Percentiles rank a stretch among this genome's conserved stretches.
Evolutionary conservation across 2,888 invertebrate species (phyloP).

Genomic region (Caenorhabditis sp.): DNA sequence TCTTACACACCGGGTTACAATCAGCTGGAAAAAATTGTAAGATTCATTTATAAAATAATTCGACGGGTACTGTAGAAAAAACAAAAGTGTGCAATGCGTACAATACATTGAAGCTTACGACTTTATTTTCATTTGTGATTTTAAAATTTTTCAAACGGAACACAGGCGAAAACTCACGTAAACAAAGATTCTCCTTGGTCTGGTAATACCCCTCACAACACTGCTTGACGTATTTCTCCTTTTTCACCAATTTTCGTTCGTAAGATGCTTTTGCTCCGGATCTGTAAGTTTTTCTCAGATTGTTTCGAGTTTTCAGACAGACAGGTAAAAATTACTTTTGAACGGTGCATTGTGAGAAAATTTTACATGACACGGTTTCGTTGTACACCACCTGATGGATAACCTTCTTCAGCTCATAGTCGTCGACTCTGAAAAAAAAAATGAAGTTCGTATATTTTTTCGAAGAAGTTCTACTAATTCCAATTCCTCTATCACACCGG

Average conservation of each 20-base stretch:
- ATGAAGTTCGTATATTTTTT: neutral
- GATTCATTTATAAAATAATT: neutral
- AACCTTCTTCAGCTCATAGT: constrained; percentile 49
- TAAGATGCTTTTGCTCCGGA: constrained; percentile 77
- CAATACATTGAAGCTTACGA: too few species aligned
- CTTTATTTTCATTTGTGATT: neutral
- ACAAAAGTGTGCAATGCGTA: too few species aligned
- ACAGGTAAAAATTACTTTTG: constrained; percentile 41
- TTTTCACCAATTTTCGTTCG: constrained; percentile 73
- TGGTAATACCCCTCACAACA: constrained; percentile 69
- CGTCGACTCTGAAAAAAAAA: constrained; percentile 47
- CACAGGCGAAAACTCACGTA: constrained; percentile 42
- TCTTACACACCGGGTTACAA: constrained; percentile 66
- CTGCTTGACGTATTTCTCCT: constrained; percentile 51
- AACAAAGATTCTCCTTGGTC: constrained; percentile 58
- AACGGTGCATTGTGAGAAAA: constrained; percentile 57
- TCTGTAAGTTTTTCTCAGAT: constrained; percentile 30
- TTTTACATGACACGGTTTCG: constrained; percentile 52
- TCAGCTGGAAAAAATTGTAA: constrained; percentile 53
- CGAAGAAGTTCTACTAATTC: neutral
- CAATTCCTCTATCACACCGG: neutral
- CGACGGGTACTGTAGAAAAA: neutral
- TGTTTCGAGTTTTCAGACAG: too few species aligned
- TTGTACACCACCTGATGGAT: constrained; percentile 34
- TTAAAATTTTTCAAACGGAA: neutral